Evolutionary conservation across 2,888 invertebrate genomes (phyloP).

Genomic region (Gryllus longicercus): DNA sequence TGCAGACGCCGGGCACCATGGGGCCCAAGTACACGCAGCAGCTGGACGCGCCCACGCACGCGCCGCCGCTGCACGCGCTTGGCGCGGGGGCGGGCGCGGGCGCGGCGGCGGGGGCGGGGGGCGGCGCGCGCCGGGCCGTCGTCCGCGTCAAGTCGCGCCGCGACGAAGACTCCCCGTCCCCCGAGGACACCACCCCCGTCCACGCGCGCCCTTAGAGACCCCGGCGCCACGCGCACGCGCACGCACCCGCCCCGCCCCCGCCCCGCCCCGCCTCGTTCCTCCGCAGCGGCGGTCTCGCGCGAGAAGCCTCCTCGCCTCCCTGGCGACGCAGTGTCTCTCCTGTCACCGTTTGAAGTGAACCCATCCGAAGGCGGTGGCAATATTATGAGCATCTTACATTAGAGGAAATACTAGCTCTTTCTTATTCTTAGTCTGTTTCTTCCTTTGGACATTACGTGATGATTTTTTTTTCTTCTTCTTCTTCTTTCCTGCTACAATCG

Average conservation of each 20-base stretch:
- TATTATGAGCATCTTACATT: too few relatives aligned
- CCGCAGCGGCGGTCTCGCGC: too few relatives aligned
- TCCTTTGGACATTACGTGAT: too few relatives aligned
- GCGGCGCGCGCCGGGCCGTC: slow-evolving; percentile 54
- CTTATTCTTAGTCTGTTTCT: too few relatives aligned
- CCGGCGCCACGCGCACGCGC: neutral
- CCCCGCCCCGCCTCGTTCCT: too few relatives aligned
- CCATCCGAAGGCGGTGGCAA: too few relatives aligned
- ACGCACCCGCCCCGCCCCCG: too few relatives aligned
- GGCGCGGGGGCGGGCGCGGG: slow-evolving; percentile 43
- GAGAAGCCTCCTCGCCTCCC: neutral
- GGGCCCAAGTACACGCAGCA: slow-evolving; percentile 51
- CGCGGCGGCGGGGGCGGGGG: slow-evolving; percentile 24
- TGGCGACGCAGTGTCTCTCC: neutral
- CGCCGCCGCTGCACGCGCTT: slow-evolving; percentile 60
- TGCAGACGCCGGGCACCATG: slow-evolving; percentile 54
- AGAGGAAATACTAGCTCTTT: too few relatives aligned
- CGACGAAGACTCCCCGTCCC: slow-evolving; percentile 64
- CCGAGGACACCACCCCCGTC: slow-evolving; percentile 64
- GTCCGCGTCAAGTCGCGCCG: slow-evolving; percentile 63
- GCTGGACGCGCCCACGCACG: slow-evolving; percentile 50
- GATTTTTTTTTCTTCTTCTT: too few relatives aligned
- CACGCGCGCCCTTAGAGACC: slow-evolving; percentile 49
- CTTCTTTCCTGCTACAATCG: too few relatives aligned
- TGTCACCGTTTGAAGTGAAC: too few relatives aligned